phyloP scores from a whole-genome alignment of 2,797 vertebrate species.

The Trachurus trachurus region DNA sequence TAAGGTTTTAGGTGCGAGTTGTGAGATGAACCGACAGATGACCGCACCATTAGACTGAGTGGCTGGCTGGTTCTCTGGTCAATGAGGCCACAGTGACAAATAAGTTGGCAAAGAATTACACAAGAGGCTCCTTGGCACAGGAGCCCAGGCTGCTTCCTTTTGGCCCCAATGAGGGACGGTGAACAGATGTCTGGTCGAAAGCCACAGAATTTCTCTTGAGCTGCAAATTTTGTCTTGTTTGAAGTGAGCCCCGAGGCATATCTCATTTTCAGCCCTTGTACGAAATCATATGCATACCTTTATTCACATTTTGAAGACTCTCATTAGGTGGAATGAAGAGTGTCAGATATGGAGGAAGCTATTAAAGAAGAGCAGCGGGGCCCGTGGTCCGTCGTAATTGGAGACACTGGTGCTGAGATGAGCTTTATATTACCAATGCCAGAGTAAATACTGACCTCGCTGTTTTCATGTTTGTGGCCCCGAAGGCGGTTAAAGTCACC shows the following conservation, averaged over 20 bases:
- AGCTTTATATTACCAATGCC: slow-evolving; percentile 66
- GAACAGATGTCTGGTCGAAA: slow-evolving; percentile 80
- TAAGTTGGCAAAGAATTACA: slow-evolving; percentile 71
- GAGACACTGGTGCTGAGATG: slow-evolving; percentile 72
- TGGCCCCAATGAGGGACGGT: slow-evolving; percentile 59
- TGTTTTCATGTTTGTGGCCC: slow-evolving; percentile 67
- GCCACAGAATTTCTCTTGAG: slow-evolving; percentile 59
- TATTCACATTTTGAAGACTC: slow-evolving; percentile 77
- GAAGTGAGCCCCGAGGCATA: slow-evolving; percentile 73
- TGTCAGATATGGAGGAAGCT: slow-evolving; percentile 79
- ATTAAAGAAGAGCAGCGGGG: slow-evolving; percentile 67
- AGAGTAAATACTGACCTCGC: slow-evolving; percentile 78
- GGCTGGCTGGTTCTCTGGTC: slow-evolving; percentile 61
- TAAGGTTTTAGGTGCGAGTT: slow-evolving; percentile 51
- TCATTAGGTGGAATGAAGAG: slow-evolving; percentile 80
- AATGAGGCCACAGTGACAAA: slow-evolving; percentile 68
- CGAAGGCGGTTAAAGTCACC: slow-evolving; percentile 35
- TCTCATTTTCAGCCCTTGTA: slow-evolving; percentile 72
- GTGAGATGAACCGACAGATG: slow-evolving; percentile 65
- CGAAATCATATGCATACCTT: slow-evolving; percentile 78
- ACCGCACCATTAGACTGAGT: slow-evolving; percentile 64
- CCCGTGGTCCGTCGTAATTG: slow-evolving; percentile 71
- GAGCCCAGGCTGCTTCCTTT: slow-evolving; percentile 52
- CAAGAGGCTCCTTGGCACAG: slow-evolving; percentile 67
- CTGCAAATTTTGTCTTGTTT: slow-evolving; percentile 76